Base-by-base conservation (phyloP, 2,888 invertebrate genomes). In the Odontothrips loti region DNA sequence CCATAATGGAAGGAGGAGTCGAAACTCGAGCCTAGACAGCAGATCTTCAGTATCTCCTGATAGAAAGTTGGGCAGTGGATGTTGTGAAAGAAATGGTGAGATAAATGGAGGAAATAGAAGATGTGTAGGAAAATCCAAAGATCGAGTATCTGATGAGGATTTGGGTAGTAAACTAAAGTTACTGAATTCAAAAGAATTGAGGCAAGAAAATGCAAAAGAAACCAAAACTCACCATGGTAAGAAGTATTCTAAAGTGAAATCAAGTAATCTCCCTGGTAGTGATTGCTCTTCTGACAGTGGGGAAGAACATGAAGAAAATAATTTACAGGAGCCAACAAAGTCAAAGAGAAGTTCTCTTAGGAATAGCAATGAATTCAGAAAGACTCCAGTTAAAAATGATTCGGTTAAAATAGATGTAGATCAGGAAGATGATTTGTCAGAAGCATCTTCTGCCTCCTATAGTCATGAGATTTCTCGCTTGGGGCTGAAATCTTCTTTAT, bases 221-320 rank as follows among this genome's bases (percentile, higher is more conserved):
- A 82, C 51, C 85, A 85, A 80, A 85, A 86, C 15, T 82, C 82
- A 12, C 84, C 85, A n/a, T 85, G 85, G 80, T 86, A 85, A 81
- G 83, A 83, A 58, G 84, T 86, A 78, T 85, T 84, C 51, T 85
- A 87, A 81, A 82, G 87, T n/a, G 85, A 85, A 10, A 86, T 86
- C n/a, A 87, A 86, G 27, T 85, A 86, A 81, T 86, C 85, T 81
- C 86, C 86, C 6, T 1, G n/a, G 10, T 12, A 75, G 68, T 75
- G 68, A 75, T 75, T 1, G 12, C 12, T 27, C 68, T 27, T 27
- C 68, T 12, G 68, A 8, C 23, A 75, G 27, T 75, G 68, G 27
- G n/a, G 68, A 27, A 75, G 68, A 58, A 20, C 58, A 75, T 23
- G 58, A 58, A 15, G 58, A 58, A 17, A 11, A 27, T 11, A 23